Base-by-base conservation (phyloP, 2,888 invertebrate genomes). In the Nomada goodeniana region DNA sequence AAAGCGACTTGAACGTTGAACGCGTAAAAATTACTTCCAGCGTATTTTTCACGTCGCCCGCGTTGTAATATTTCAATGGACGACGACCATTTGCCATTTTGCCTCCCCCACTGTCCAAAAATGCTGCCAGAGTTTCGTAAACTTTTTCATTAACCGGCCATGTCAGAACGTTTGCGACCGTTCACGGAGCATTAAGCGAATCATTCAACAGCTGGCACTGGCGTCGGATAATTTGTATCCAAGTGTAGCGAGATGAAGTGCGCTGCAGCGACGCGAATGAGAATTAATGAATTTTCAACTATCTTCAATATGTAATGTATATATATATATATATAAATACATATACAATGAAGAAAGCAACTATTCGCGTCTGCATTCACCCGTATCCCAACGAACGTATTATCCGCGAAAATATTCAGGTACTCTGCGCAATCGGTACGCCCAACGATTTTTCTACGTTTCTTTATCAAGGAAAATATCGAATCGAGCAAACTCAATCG, bases 201-300 rank as follows among this genome's bases (percentile, higher is more conserved):
- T 89, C 86, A 89, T 89, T 91, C 85, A 85, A 84, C 86, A 88
- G 88, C 89, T 89, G 89, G 86, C 89, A 88, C 86, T 85, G 84
- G 88, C 89, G 84, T 79, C 82, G 85, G 83, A 86, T 89, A 90
- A 91, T 91, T 91, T 90, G 90, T 89, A 89, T 84, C 86, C 86
- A 64, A 74, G 81, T 80, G 84, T 65, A 55, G 61, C 74, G 82
- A 84, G 86, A 71, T 69, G 63, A 63, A 72, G 76, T 76, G 63
- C 47, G 63, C 73, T 57, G 73, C 63, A 65, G 72, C 71, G 69
- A 76, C 80, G 74, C 70, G 59, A 70, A 70, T 75, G 84, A 86
- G 86, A 89, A 91, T 92, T 91, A 89, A 92, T 92, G 90, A 92
- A 92, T 91, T 90, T 90, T 1, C 26, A 26, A 26, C 26, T 26